Percentiles rank a stretch among this genome's conserved stretches.
phyloP scores from a whole-genome alignment of 2,113 vertebrate species.

The Trogon melanurus region DNA sequence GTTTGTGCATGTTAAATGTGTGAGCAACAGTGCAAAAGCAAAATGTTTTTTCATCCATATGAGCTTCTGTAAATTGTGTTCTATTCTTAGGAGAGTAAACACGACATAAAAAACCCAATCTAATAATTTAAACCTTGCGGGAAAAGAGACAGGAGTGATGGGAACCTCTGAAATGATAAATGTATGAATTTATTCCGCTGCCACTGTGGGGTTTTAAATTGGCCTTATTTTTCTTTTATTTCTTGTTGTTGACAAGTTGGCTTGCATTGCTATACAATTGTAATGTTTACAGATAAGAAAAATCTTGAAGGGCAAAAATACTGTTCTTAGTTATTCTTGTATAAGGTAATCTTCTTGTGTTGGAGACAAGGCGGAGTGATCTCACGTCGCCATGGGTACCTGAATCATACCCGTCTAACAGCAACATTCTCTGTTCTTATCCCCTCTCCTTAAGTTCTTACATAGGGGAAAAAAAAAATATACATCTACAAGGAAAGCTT shows the following conservation, averaged over 20 bases:
- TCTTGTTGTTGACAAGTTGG: constrained; percentile 42
- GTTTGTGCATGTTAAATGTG: neutral
- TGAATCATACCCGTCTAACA: neutral
- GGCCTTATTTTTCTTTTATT: constrained; percentile 51
- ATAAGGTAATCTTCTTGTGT: neutral
- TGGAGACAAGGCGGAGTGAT: neutral
- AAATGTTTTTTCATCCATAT: constrained; percentile 51
- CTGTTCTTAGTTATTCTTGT: constrained; percentile 21
- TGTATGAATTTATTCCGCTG: constrained; percentile 41
- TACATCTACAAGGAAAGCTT: neutral
- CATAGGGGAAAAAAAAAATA: neutral
- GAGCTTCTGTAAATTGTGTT: constrained; percentile 30
- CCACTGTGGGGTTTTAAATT: constrained; percentile 40
- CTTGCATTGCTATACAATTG: neutral
- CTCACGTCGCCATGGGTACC: constrained; percentile 19
- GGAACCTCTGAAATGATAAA: constrained; percentile 58
- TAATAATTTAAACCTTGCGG: constrained; percentile 45
- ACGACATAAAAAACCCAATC: neutral
- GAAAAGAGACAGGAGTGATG: neutral
- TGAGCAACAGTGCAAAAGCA: neutral
- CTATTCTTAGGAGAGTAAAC: constrained; percentile 60
- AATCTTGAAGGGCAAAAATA: constrained; percentile 38
- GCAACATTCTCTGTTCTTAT: neutral
- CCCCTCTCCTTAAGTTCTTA: neutral
- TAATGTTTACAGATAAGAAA: constrained; percentile 42